Conservation (phyloP, 2,797 vertebrate species). For the Phataginus tetradactyla region DNA sequence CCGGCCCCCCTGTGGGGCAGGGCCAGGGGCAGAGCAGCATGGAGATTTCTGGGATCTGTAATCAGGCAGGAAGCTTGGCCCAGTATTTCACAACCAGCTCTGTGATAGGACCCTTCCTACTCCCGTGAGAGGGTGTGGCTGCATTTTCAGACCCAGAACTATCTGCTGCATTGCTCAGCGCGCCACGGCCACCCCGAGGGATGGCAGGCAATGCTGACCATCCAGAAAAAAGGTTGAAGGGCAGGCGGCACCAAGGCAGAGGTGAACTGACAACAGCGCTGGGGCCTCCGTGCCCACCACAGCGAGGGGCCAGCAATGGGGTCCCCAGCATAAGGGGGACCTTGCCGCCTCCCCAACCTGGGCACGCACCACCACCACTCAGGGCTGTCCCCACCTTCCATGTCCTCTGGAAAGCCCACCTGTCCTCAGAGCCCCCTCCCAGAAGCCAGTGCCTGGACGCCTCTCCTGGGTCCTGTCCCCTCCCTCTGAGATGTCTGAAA, state of each 20-base stretch:
- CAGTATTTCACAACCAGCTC: background rate
- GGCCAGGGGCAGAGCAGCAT: no score
- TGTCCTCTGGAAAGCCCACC: rapidly evolving
- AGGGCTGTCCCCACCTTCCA: rapidly evolving
- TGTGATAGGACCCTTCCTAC: rapidly evolving
- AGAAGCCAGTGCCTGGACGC: rapidly evolving
- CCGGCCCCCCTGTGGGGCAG: background rate
- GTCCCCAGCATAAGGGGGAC: background rate
- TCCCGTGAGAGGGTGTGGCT: rapidly evolving
- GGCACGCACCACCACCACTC: no score
- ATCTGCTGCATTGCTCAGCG: rapidly evolving
- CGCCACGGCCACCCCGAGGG: rapidly evolving
- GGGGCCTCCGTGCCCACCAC: background rate
- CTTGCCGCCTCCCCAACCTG: rapidly evolving
- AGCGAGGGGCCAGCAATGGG: rapidly evolving
- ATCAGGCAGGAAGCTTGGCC: background rate
- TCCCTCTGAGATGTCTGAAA: rapidly evolving
- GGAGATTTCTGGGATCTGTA: background rate
- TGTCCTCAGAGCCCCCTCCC: rapidly evolving
- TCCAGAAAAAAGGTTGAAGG: background rate
- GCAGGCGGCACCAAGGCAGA: rapidly evolving
- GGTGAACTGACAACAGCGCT: rapidly evolving
- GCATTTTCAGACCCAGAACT: background rate
- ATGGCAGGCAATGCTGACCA: background rate
- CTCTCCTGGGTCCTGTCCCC: background rate